These are phyloP conservation scores for Caenorhabditis wallacei DNA, from an alignment of 2,888 invertebrate species.

Conservation along the genomic window DNA sequence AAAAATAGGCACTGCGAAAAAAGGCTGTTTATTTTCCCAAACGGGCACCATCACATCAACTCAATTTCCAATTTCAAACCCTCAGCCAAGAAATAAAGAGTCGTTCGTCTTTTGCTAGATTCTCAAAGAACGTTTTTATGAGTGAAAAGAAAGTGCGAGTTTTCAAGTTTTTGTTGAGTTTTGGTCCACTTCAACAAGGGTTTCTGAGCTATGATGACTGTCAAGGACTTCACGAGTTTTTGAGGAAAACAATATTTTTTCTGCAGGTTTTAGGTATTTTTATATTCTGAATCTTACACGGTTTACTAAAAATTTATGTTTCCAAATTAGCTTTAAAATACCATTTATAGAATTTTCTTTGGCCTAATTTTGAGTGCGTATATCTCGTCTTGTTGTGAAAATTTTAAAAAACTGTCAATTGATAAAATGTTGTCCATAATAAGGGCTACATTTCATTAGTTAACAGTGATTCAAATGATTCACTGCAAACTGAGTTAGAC, in stretches of 20 bases:
- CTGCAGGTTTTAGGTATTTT: not conserved
- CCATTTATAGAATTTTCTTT: too few species aligned
- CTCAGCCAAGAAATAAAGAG: not conserved
- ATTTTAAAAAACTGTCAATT: too few species aligned
- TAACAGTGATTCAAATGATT: too few species aligned
- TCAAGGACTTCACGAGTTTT: not conserved
- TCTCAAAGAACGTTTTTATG: constrained; percentile 33
- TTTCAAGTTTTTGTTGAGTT: constrained; percentile 13
- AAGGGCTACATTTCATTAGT: too few species aligned
- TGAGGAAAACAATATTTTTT: not conserved
- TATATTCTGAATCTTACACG: too few species aligned
- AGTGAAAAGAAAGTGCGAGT: not conserved
- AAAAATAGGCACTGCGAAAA: constrained; percentile 37
- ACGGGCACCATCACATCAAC: constrained; percentile 61
- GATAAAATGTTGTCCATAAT: too few species aligned
- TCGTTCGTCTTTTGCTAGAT: constrained; percentile 44
- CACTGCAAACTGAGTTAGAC: too few species aligned
- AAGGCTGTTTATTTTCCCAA: constrained; percentile 56
- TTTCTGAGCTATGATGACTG: not conserved
- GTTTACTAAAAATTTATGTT: too few species aligned
- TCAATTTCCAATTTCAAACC: constrained; percentile 62
- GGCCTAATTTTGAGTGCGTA: too few species aligned
- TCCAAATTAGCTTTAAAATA: too few species aligned
- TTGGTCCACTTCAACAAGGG: not conserved
- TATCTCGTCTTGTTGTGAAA: too few species aligned